Conservation (phyloP, 2,888 invertebrate genomes). For the Catocala nupta region DNA sequence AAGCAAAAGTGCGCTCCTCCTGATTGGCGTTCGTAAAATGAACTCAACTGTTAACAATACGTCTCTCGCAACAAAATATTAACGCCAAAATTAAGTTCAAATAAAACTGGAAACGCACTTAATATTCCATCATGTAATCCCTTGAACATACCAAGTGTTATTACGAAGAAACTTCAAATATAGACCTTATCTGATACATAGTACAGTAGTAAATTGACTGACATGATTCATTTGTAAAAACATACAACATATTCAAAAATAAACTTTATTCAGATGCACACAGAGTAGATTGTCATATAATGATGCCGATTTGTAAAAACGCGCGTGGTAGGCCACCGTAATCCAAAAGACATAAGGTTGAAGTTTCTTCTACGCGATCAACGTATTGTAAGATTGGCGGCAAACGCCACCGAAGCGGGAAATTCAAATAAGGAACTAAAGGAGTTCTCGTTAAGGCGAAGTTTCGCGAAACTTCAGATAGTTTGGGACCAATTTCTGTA, state of each 20-base stretch:
- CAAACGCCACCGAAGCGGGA: constrained; percentile 60
- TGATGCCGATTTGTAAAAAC: constrained; percentile 1
- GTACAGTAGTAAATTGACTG: constrained; percentile 14
- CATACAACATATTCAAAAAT: constrained; percentile 17
- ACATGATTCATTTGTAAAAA: constrained; percentile 3
- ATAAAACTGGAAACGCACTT: constrained; percentile 43
- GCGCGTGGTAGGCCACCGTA: not conserved
- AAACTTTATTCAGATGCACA: constrained; percentile 18
- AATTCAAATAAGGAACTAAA: constrained; percentile 73
- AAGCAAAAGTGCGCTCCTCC: too few relatives aligned
- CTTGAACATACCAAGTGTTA: constrained; percentile 27
- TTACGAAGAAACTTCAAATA: constrained; percentile 17
- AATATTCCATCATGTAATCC: constrained; percentile 42
- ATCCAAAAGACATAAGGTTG: constrained; percentile 44
- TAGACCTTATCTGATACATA: constrained; percentile 15
- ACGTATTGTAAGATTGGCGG: constrained; percentile 45
- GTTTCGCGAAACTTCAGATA: constrained; percentile 45
- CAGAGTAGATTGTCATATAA: constrained; percentile 23
- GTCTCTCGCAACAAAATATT: constrained; percentile 17
- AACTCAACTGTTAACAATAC: not conserved
- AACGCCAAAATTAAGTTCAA: constrained; percentile 39
- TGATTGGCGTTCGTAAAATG: too few relatives aligned
- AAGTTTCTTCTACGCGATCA: constrained; percentile 44
- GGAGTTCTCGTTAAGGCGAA: constrained; percentile 61
- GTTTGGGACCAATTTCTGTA: constrained; percentile 43